Percentiles rank a stretch among this genome's conserved stretches.
Conservation (phyloP, 2,113 vertebrate species). For the Suricata suricatta region DNA sequence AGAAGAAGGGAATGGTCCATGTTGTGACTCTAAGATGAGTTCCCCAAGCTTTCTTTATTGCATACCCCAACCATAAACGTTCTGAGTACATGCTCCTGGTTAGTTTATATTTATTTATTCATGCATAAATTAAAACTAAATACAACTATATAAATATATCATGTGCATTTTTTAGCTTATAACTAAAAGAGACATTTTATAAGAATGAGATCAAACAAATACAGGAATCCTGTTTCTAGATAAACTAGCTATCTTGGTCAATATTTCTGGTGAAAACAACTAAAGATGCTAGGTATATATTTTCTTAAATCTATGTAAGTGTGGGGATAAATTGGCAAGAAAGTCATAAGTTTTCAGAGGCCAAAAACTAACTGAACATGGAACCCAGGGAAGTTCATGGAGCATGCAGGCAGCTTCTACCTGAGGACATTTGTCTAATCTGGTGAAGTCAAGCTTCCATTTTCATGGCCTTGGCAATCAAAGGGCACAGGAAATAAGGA, state of each 20-base stretch:
- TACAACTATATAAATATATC: neutral
- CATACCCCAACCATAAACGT: neutral
- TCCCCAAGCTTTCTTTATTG: neutral
- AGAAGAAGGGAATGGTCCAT: neutral
- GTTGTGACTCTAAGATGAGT: neutral
- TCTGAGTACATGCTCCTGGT: neutral
- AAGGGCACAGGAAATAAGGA: neutral
- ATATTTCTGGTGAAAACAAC: conserved; percentile 8
- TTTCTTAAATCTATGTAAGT: conserved; percentile 26
- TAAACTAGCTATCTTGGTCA: neutral
- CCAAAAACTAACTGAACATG: conserved; percentile 49
- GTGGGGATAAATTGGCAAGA: neutral
- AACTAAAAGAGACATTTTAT: neutral
- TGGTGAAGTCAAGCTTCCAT: conserved; percentile 26
- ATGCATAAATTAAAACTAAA: neutral
- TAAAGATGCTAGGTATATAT: neutral
- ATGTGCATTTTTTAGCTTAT: neutral
- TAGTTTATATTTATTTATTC: neutral
- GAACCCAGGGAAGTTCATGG: neutral
- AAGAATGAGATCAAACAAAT: neutral
- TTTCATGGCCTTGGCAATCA: neutral
- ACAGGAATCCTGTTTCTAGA: neutral
- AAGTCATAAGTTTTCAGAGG: conserved; percentile 49
- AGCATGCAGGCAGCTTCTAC: neutral
- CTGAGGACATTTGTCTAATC: conserved; percentile 16